Evolutionary conservation across 2,797 vertebrate species (phyloP), one percentile per base, ranked within the genome.

Genomic region (Leucoraja ocellata): DNA sequence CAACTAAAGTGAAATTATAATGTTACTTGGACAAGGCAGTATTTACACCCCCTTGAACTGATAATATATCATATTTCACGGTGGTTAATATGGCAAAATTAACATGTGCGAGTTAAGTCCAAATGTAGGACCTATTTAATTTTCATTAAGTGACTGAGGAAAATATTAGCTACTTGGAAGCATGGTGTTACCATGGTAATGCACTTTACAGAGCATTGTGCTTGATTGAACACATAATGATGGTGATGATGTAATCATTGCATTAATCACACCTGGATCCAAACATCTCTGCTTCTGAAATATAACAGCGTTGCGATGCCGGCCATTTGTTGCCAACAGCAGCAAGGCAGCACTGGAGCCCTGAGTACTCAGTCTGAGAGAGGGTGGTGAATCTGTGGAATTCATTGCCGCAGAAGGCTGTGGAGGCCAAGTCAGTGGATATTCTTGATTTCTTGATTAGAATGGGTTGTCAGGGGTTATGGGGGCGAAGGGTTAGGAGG

Each of bases 81-180:
- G 5, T 76, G 23, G 90, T 92, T 92, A 76, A 74, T 92, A 68
- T 68, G 63, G 90, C 71, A 46, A 92, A 32, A 39, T 92, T 92
- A 92, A 39, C 46, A 92, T 71, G 90, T 92, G 90, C 36, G 28
- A 76, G 23, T 39, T 92, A 46, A 92, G 58, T 92, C 90, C 71
- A 92, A 28, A 28, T 92, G 90, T 92, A 92, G 84, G 14, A n/a
- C 63, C 84, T 32, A 92, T 76, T 92, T 74, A 92, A 92, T 92
- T 88, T 58, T 32, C 36, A 92, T 92, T 92, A 92, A 74, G 68
- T 92, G 46, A 71, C 14, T 91, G 68, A 7, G 21, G 76, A 74
- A 92, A 92, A 92, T 88, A 92, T 92, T 92, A 92, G 25, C 68
- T 25, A 92, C 90, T 92, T 46, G 9, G 36, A 88, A 88, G 63